phyloP scores from a whole-genome alignment of 1,140 invertebrate genomes.

The Gonioctena quinquepunctata region DNA sequence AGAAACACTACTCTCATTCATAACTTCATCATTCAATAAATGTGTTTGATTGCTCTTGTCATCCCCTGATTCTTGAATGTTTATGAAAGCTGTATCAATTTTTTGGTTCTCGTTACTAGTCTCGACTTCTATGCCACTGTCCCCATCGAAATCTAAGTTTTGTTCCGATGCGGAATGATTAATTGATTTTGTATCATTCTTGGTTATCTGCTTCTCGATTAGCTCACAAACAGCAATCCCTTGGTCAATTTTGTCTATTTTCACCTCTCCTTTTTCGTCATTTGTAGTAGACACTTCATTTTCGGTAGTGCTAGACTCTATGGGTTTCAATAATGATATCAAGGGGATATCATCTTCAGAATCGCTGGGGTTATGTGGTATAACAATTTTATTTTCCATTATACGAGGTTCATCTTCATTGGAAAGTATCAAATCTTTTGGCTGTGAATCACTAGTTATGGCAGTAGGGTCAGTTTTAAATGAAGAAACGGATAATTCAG shows the following conservation, averaged over 20 bases:
- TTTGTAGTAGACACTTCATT: conserved; percentile 2
- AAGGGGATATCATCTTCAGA: conserved; percentile 52
- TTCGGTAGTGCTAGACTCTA: neutral
- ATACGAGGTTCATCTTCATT: conserved; percentile 27
- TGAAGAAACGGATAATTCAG: neutral
- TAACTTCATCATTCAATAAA: too few species aligned
- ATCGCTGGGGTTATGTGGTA: conserved; percentile 29
- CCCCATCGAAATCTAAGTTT: too few species aligned
- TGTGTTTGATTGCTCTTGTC: too few species aligned
- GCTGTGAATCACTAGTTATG: neutral
- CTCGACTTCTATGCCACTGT: neutral
- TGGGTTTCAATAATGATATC: conserved; percentile 21
- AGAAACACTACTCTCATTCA: too few species aligned
- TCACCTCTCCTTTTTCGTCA: too few species aligned
- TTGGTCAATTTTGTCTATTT: too few species aligned
- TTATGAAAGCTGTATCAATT: too few species aligned
- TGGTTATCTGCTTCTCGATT: too few species aligned
- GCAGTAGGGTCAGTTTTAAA: neutral
- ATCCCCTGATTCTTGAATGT: too few species aligned
- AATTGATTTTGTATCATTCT: too few species aligned
- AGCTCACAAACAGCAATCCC: too few species aligned
- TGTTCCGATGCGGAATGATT: too few species aligned
- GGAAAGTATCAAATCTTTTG: neutral
- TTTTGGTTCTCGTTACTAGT: neutral
- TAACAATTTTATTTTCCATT: conserved; percentile 26